Evolutionary conservation across 2,797 vertebrate genomes (phyloP), one percentile per base, ranked within the genome.

Genomic region (Tachyglossus aculeatus): DNA sequence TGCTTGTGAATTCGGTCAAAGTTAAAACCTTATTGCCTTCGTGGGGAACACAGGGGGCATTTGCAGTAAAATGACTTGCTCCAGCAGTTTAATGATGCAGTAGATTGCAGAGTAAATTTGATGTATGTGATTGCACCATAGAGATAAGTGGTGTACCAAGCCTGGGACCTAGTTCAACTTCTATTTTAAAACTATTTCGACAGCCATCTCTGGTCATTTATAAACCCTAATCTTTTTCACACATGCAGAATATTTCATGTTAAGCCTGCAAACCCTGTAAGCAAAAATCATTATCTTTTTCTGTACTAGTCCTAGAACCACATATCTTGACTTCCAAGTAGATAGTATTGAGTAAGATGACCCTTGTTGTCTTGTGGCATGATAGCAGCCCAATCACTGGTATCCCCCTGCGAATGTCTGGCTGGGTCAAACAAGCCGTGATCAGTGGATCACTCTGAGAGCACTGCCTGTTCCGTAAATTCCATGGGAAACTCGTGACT

Each of bases 41-140:
- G 22, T n/a, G 50, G 50, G 51, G 19, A 12, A 38, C 41, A 56
- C 31, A 22, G 12, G 40, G 45, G 54, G 55, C 55, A 38, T 41
- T 57, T 60, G 32, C 29, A 52, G 0, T 29, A 67, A 40, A 50
- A 37, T 39, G 18, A 24, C 39, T 48, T 70, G 37, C 19, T 74
- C 41, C 33, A 40, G 7, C 5, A 37, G 44, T 32, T 33, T 39
- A 39, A 63, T 54, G 47, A 22, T 22, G 14, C 33, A 74, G 57
- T 48, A 63, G 33, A 61, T 73, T 76, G 21, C 52, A 0, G 0
- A 25, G 15, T 0, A 11, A 58, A 31, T 0, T 19, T 43, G 32
- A 55, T 47, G 33, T 1, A 8, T 14, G 40, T 31, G 36, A 61
- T 39, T 27, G 1, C 27, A 14, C 45, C 65, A 57, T 1, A 0